Percentiles rank a stretch among this genome's conserved stretches.
Conservation (phyloP, 1,140 invertebrate species). For the Steinernema feltiae region DNA sequence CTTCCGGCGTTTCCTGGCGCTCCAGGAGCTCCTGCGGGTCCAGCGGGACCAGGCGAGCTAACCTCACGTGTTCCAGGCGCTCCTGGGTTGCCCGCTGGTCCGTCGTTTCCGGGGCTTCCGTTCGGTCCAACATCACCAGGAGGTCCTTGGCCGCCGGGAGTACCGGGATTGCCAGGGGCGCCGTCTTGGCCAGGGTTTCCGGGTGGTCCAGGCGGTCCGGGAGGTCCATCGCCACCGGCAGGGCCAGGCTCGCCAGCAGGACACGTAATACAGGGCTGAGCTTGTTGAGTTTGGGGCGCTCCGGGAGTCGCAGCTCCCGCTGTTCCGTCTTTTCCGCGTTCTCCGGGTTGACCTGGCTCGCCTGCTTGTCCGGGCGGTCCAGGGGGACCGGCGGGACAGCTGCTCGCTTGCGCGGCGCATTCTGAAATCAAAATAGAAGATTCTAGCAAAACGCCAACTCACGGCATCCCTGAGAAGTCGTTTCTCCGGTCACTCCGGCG, state of each 20-base stretch:
- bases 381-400: background rate
- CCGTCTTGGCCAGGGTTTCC: background rate
- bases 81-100: slow-evolving; percentile 16
- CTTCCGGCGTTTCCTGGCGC: slow-evolving; percentile 13
- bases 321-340: background rate
- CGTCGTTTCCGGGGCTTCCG: slow-evolving; percentile 12
- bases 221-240: background rate
- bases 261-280: background rate
- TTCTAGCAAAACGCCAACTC: background rate
- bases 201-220: background rate
- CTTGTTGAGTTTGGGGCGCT: too few relatives aligned
- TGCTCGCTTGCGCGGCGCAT: background rate
- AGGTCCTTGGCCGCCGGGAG: background rate
- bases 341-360: background rate
- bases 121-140: background rate
- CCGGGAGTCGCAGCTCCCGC: background rate
- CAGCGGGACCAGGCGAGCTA: background rate
- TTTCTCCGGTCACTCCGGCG: background rate
- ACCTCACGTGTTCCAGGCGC: background rate
- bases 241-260: background rate
- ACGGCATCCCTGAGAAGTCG: background rate
- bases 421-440: background rate
- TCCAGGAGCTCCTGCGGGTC: slow-evolving; percentile 12
- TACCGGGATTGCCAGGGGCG: background rate
- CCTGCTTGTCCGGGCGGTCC: background rate